A percentile compares a stretch with the other conserved stretches of the same genome.
phyloP scores from a whole-genome alignment of 92 coral and sea anemone species.

The Galaxea fascicularis region DNA sequence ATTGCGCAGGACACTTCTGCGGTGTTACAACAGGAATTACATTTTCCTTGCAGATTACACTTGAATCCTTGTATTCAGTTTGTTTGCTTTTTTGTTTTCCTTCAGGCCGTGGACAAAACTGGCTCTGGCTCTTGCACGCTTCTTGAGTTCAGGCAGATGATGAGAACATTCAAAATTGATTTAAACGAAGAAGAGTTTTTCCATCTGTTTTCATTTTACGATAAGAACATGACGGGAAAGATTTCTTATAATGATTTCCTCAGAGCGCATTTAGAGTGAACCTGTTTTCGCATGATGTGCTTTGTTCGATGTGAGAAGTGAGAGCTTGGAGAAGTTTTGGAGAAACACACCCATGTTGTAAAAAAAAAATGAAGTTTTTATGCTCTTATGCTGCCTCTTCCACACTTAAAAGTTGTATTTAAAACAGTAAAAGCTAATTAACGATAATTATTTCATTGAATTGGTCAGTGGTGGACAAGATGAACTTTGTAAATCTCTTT shows the following conservation, averaged over 20 bases:
- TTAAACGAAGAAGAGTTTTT: slow-evolving; percentile 92
- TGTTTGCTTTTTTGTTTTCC: not conserved
- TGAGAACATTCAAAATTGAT: slow-evolving; percentile 82
- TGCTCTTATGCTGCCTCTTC: not conserved
- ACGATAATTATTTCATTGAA: not conserved
- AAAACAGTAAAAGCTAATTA: not conserved
- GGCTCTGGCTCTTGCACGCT: slow-evolving; percentile 88
- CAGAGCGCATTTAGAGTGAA: slow-evolving; percentile 87
- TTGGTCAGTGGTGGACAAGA: not conserved
- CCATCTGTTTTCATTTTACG: slow-evolving; percentile 91
- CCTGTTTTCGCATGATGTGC: not conserved
- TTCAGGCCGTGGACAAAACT: slow-evolving; percentile 82
- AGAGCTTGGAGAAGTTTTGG: not conserved
- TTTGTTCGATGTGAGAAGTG: not conserved
- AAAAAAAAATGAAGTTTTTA: not conserved
- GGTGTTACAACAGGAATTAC: too few relatives aligned
- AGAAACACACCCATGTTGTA: too few relatives aligned
- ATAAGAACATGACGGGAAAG: slow-evolving; percentile 89
- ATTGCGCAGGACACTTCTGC: too few relatives aligned
- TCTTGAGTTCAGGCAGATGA: slow-evolving; percentile 86
- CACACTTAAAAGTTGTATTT: not conserved
- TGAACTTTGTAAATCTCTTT: not conserved
- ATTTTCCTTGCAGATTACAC: too few relatives aligned
- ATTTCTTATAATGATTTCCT: slow-evolving; percentile 94
- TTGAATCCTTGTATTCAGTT: too few relatives aligned